A percentile compares a stretch with the other conserved stretches of the same genome.
Conservation (phyloP, 2,888 invertebrate species). For the Parnassius mnemosyne region DNA sequence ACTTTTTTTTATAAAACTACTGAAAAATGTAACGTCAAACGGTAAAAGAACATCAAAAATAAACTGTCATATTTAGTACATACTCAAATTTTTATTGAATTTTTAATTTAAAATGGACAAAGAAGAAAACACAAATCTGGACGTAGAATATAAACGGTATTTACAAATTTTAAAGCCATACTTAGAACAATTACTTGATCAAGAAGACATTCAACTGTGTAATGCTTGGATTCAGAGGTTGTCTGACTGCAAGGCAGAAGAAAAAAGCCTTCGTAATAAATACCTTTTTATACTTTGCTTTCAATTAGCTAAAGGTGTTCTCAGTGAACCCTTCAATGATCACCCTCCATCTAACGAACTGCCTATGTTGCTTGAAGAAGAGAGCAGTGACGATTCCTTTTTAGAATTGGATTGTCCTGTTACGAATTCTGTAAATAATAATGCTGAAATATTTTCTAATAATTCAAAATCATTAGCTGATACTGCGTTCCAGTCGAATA, state of each 20-base stretch:
- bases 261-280: slow-evolving; percentile 61
- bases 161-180: slow-evolving; percentile 63
- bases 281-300: slow-evolving; percentile 63
- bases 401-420: slow-evolving; percentile 54
- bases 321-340: slow-evolving; percentile 57
- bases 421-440: slow-evolving; percentile 43
- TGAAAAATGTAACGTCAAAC: neutral
- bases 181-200: slow-evolving; percentile 51
- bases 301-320: slow-evolving; percentile 58
- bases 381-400: slow-evolving; percentile 48
- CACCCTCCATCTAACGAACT: slow-evolving; percentile 48
- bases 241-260: slow-evolving; percentile 47
- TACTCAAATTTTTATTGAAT: slow-evolving; percentile 2
- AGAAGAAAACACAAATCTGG: slow-evolving; percentile 46
- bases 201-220: slow-evolving; percentile 55
- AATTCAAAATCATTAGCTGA: slow-evolving; percentile 39
- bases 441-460: slow-evolving; percentile 44
- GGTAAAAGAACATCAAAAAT: neutral
- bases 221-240: slow-evolving; percentile 67
- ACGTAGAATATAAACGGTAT: slow-evolving; percentile 63
- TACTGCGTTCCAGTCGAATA: slow-evolving; percentile 35
- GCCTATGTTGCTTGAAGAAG: slow-evolving; percentile 43
- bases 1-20: neutral
- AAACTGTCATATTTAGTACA: slow-evolving; percentile 9
- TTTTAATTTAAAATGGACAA: slow-evolving; percentile 47